phyloP scores from a whole-genome alignment of 2,113 vertebrate species.

The Actenoides lindsayi region DNA sequence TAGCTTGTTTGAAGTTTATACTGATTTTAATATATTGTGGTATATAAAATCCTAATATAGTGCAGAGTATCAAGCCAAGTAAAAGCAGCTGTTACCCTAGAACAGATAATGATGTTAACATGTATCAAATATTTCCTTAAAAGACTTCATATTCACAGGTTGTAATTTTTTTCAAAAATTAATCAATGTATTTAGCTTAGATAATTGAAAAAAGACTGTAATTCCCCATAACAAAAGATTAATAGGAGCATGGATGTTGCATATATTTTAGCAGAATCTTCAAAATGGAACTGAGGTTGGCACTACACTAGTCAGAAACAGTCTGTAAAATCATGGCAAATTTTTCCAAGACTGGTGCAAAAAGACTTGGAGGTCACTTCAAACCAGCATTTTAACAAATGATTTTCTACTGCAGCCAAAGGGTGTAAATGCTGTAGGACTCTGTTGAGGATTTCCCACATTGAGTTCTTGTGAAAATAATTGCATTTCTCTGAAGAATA shows the following conservation, averaged over 20 bases:
- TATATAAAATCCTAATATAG: not conserved
- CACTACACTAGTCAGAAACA: not conserved
- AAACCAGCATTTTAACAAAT: not conserved
- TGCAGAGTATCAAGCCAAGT: not conserved
- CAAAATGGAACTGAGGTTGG: not conserved
- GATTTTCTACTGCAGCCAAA: not conserved
- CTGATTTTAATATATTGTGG: not conserved
- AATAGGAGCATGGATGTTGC: not conserved
- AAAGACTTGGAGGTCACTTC: not conserved
- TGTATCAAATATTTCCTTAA: not conserved
- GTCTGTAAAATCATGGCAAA: not conserved
- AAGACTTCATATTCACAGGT: not conserved
- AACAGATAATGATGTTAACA: not conserved
- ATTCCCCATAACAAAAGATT: not conserved
- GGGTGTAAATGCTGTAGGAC: rapidly evolving
- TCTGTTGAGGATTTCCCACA: not conserved
- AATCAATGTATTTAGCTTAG: not conserved
- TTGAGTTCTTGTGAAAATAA: not conserved
- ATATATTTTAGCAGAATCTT: not conserved
- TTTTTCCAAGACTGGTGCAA: not conserved
- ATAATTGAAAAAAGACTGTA: not conserved
- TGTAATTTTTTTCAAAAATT: not conserved
- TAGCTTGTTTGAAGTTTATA: not conserved
- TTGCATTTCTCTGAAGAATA: not conserved
- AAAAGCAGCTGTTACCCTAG: not conserved